Evolutionary conservation across 1,140 invertebrate species (phyloP).

Genomic region (Lepidurus apus): DNA sequence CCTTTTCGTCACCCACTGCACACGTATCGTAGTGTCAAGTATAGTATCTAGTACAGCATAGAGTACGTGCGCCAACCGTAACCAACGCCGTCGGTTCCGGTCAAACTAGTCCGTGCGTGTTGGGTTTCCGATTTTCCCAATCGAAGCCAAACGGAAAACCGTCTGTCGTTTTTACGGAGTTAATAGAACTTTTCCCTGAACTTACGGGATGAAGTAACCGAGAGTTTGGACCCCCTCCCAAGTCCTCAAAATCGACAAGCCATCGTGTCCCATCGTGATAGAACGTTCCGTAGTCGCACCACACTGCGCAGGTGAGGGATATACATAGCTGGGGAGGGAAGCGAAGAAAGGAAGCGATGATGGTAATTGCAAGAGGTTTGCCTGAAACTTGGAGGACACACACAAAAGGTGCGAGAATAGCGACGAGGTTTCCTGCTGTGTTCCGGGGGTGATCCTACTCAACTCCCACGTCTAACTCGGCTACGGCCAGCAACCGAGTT

Average conservation of each 20-base stretch:
- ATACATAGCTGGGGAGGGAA: neutral
- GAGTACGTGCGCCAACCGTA: neutral
- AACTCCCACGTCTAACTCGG: constrained; percentile 11
- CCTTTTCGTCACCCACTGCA: no score
- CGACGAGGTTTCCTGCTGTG: constrained; percentile 16
- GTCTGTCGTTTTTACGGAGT: no score
- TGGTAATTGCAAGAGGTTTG: constrained; percentile 21
- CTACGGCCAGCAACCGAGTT: neutral
- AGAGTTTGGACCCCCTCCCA: neutral
- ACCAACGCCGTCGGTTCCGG: constrained; percentile 2
- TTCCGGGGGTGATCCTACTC: constrained; percentile 12
- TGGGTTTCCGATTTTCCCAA: no score
- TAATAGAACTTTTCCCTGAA: no score
- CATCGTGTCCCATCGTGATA: constrained; percentile 4
- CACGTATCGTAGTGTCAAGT: no score
- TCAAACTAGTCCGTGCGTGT: neutral
- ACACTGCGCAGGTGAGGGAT: constrained; percentile 12
- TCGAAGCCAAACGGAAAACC: no score
- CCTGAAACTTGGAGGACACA: constrained; percentile 5
- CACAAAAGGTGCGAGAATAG: constrained; percentile 21
- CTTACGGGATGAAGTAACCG: neutral
- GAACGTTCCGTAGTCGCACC: neutral
- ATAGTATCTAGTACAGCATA: neutral
- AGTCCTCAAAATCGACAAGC: constrained; percentile 1
- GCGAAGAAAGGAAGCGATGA: constrained; percentile 15